phyloP scores from a whole-genome alignment of 2,888 invertebrate genomes.

The Limenitis camilla region DNA sequence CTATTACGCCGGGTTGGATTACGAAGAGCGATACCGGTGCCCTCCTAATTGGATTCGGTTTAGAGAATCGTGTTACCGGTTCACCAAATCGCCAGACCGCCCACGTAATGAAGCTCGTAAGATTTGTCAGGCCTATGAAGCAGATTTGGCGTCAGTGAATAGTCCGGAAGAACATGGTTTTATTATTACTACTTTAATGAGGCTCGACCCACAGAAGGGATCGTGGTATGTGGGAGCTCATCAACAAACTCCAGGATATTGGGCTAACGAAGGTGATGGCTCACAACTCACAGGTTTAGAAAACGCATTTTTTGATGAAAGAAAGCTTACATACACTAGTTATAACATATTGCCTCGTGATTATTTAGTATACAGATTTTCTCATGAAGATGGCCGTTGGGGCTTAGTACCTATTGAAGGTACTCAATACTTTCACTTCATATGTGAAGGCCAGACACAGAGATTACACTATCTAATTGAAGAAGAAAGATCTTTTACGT shows the following conservation, averaged over 20 bases:
- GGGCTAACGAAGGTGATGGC: slow-evolving; percentile 90
- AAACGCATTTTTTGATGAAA: slow-evolving; percentile 85
- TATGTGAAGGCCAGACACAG: slow-evolving; percentile 90
- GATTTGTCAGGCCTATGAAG: slow-evolving; percentile 88
- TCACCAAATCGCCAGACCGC: slow-evolving; percentile 89
- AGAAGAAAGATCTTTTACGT: slow-evolving; percentile 87
- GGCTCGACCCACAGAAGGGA: slow-evolving; percentile 88
- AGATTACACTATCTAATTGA: slow-evolving; percentile 80
- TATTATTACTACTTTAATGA: slow-evolving; percentile 85
- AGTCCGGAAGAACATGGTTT: slow-evolving; percentile 91
- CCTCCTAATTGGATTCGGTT: slow-evolving; percentile 91
- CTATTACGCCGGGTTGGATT: slow-evolving; percentile 62
- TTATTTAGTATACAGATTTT: slow-evolving; percentile 86
- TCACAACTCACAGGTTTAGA: slow-evolving; percentile 84
- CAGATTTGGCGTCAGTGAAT: slow-evolving; percentile 87
- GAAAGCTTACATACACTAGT: slow-evolving; percentile 48
- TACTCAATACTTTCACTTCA: slow-evolving; percentile 83
- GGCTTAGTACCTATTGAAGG: slow-evolving; percentile 88
- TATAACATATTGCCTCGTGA: slow-evolving; percentile 77
- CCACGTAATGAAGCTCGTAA: slow-evolving; percentile 86
- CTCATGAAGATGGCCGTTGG: slow-evolving; percentile 83
- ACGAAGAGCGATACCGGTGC: slow-evolving; percentile 74
- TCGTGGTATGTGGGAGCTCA: slow-evolving; percentile 90
- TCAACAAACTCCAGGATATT: slow-evolving; percentile 82
- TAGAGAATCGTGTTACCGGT: slow-evolving; percentile 89